These are phyloP conservation scores for Hyphantria cunea DNA, from an alignment of 1,140 invertebrate species.

Conservation along the genomic window DNA sequence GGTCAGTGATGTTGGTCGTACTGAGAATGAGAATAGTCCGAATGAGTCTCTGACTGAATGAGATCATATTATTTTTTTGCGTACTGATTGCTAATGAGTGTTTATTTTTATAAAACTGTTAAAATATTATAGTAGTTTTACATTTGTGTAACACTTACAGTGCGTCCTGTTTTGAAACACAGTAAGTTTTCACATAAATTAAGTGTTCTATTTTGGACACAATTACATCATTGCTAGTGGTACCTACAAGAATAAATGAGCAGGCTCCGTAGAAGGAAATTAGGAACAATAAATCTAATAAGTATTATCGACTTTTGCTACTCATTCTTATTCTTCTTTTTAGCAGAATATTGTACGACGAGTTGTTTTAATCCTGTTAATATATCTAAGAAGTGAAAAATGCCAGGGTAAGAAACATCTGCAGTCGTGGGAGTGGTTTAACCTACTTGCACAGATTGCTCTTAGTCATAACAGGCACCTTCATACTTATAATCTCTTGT, in stretches of 20 bases:
- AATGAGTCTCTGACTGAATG: no score
- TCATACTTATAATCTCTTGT: neutral
- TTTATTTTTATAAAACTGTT: no score
- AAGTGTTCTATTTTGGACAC: slow-evolving; percentile 42
- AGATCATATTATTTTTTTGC: no score
- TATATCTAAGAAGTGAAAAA: slow-evolving; percentile 53
- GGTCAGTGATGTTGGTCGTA: no score
- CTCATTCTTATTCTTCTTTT: slow-evolving; percentile 45
- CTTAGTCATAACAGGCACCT: slow-evolving; percentile 13
- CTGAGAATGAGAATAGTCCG: no score
- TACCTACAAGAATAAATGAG: neutral
- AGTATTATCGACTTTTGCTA: neutral
- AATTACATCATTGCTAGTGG: slow-evolving; percentile 48
- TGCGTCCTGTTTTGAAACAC: neutral
- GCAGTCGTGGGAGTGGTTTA: slow-evolving; percentile 60
- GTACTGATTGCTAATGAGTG: no score
- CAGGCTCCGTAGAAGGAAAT: neutral
- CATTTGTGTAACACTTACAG: no score
- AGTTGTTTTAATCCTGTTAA: slow-evolving; percentile 30
- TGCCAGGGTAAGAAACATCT: slow-evolving; percentile 74
- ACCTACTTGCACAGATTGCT: slow-evolving; percentile 33
- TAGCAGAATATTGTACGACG: slow-evolving; percentile 51
- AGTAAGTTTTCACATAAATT: neutral
- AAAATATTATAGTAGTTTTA: no score
- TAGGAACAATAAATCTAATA: no score